Evolutionary conservation across 2,797 vertebrate genomes (phyloP).

Genomic region (Hippoglossus hippoglossus): DNA sequence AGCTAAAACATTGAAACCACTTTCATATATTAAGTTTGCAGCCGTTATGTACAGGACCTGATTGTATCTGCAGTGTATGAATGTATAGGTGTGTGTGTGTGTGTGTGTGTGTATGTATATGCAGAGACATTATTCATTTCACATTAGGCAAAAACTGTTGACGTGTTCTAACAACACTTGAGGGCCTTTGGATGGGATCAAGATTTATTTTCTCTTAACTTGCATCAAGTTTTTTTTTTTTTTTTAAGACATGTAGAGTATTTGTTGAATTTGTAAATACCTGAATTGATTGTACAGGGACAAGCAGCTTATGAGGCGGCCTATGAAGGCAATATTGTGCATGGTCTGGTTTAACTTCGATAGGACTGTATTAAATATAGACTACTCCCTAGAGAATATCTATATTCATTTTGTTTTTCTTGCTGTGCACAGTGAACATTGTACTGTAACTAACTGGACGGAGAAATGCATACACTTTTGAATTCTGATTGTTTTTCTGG

Average conservation of each 20-base stretch:
- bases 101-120: slow-evolving; percentile 25
- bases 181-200: slow-evolving; percentile 86
- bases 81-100: slow-evolving; percentile 48
- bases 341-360: slow-evolving; percentile 85
- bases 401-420: slow-evolving; percentile 64
- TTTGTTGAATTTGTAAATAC: slow-evolving; percentile 97
- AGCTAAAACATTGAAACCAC: slow-evolving; percentile 38
- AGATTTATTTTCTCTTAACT: slow-evolving; percentile 93
- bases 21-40: slow-evolving; percentile 45
- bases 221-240: slow-evolving; percentile 98
- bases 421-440: slow-evolving; percentile 86
- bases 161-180: slow-evolving; percentile 73
- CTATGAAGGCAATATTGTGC: slow-evolving; percentile 84
- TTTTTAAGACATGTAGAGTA: slow-evolving; percentile 91
- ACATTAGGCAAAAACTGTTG: slow-evolving; percentile 53
- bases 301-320: slow-evolving; percentile 83
- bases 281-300: slow-evolving; percentile 83
- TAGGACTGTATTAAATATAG: slow-evolving; percentile 86
- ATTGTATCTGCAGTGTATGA: slow-evolving; percentile 67
- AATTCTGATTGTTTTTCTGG: slow-evolving; percentile 47
- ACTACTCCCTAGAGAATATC: slow-evolving; percentile 65
- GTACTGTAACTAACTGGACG: slow-evolving; percentile 71
- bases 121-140: slow-evolving; percentile 46
- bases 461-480: slow-evolving; percentile 49
- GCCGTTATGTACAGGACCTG: slow-evolving; percentile 39